These are phyloP conservation scores for Notiomystis cincta DNA, from an alignment of 2,113 vertebrate species.

Conservation along the genomic window DNA sequence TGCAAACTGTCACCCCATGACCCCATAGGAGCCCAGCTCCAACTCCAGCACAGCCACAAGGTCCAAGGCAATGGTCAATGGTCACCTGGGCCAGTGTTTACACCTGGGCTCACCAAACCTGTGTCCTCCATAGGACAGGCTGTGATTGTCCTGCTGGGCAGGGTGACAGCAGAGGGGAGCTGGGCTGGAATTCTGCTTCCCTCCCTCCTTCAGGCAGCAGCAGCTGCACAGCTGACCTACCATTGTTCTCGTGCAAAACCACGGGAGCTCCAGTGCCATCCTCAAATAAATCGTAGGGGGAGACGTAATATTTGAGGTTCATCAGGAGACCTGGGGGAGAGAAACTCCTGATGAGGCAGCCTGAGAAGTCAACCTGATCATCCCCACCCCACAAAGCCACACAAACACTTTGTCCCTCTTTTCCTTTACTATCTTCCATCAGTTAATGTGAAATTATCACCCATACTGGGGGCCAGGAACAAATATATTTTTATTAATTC, in stretches of 20 bases:
- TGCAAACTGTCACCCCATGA: not conserved
- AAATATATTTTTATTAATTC: not conserved
- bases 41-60: not conserved
- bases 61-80: rapidly evolving
- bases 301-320: conserved; percentile 94
- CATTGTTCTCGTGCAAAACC: conserved; percentile 82
- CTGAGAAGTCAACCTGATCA: rapidly evolving
- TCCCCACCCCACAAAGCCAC: not conserved
- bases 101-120: not conserved
- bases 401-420: not conserved
- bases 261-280: conserved; percentile 82
- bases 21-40: not conserved
- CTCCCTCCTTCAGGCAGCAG: not conserved
- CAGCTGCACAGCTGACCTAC: conserved; percentile 23
- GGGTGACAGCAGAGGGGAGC: not conserved
- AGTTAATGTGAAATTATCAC: rapidly evolving
- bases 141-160: not conserved
- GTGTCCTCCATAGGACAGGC: rapidly evolving
- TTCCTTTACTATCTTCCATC: not conserved
- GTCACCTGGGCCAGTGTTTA: not conserved
- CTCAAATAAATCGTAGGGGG: conserved; percentile 93
- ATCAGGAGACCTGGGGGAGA: conserved; percentile 84
- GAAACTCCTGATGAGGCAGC: not conserved
- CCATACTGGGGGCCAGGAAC: rapidly evolving
- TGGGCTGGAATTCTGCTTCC: not conserved